Conservation (phyloP, 2,797 vertebrate species). For the Monodelphis domestica region DNA sequence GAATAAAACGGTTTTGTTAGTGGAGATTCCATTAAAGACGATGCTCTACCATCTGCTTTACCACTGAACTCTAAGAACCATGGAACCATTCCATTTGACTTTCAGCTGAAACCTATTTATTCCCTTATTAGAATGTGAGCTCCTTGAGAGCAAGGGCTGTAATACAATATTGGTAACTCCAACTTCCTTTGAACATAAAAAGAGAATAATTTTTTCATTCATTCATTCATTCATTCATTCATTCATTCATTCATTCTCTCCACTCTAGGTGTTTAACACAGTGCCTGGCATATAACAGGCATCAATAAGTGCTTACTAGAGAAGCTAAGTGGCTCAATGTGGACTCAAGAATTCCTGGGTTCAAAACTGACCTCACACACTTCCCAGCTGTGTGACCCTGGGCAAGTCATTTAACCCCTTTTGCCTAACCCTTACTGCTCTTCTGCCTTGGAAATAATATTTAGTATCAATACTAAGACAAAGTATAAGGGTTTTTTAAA, state of each 20-base stretch:
- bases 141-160: background rate
- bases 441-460: too few relatives aligned
- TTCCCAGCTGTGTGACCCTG: too few relatives aligned
- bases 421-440: too few relatives aligned
- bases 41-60: background rate
- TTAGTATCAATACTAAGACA: too few relatives aligned
- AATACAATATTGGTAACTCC: background rate
- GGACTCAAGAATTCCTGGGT: too few relatives aligned
- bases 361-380: too few relatives aligned
- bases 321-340: too few relatives aligned
- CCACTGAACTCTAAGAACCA: background rate
- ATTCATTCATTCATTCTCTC: background rate
- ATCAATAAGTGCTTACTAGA: too few relatives aligned
- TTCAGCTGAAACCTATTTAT: background rate
- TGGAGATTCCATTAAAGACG: background rate
- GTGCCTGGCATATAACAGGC: background rate
- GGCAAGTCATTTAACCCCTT: too few relatives aligned
- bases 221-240: too few relatives aligned
- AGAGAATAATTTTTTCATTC: background rate
- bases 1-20: background rate
- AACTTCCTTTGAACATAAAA: background rate
- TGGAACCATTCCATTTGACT: background rate
- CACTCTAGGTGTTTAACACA: background rate
- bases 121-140: background rate
- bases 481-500: too few relatives aligned